Percentiles rank a stretch among this genome's conserved stretches.
Evolutionary conservation across 2,113 vertebrate genomes (phyloP).

Genomic region (Leptodactylus fuscus): DNA sequence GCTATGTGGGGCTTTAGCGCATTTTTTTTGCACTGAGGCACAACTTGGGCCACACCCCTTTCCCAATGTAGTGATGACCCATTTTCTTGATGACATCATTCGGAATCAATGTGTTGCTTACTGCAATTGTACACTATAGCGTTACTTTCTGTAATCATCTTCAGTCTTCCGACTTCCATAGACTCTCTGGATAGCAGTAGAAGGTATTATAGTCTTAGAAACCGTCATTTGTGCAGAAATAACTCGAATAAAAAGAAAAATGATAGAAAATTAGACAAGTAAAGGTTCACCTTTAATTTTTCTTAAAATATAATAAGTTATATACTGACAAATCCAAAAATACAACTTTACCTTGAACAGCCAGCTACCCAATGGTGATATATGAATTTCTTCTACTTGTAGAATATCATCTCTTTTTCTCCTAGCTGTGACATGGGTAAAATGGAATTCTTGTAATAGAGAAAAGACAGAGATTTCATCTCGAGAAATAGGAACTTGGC

Average conservation of each 20-base stretch:
- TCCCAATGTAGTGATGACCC: no score
- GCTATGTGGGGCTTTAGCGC: no score
- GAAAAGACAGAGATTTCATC: constrained; percentile 10
- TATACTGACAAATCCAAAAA: background rate
- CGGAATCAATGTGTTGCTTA: no score
- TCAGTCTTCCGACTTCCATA: background rate
- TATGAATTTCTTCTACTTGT: constrained; percentile 12
- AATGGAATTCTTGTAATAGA: constrained; percentile 26
- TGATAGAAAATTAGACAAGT: background rate
- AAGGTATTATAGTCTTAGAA: background rate
- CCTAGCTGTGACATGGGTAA: background rate
- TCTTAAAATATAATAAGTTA: background rate
- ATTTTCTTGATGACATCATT: no score
- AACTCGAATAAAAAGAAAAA: background rate
- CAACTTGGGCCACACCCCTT: no score
- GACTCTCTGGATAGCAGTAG: background rate
- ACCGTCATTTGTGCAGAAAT: background rate
- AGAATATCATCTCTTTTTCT: constrained; percentile 17
- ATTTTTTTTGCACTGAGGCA: no score
- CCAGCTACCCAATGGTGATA: background rate
- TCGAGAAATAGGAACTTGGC: constrained; percentile 31
- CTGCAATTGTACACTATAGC: no score
- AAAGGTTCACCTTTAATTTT: background rate
- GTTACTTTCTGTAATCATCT: no score
- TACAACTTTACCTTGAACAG: background rate